These are phyloP conservation scores for Mergus octosetaceus DNA, from an alignment of 2,797 vertebrate genomes.

Conservation along the genomic window DNA sequence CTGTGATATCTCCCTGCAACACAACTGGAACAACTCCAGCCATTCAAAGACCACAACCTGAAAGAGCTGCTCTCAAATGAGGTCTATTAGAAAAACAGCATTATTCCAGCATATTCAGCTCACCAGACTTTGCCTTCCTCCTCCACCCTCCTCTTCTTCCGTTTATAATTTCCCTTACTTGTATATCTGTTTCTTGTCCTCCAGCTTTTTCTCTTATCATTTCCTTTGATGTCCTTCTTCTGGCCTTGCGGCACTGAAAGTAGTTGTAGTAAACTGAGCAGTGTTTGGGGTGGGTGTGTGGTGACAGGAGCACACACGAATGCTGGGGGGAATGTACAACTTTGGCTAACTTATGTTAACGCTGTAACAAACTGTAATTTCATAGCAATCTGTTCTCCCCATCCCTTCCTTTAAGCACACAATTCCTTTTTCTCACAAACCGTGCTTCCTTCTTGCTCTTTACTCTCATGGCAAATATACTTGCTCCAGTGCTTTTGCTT, in stretches of 20 bases:
- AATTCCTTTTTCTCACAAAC: neutral
- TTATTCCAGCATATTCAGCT: conserved; percentile 27
- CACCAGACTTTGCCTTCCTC: neutral
- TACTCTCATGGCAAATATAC: neutral
- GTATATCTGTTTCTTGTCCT: neutral
- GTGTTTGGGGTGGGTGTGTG: neutral
- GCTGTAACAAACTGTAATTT: neutral
- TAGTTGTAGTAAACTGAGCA: neutral
- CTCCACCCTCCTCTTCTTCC: conserved; percentile 6
- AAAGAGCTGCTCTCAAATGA: conserved; percentile 42
- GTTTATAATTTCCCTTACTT: conserved; percentile 38
- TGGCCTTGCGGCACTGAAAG: neutral
- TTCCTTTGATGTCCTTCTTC: neutral
- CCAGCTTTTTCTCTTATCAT: neutral
- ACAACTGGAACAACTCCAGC: conserved; percentile 49
- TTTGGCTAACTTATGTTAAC: neutral
- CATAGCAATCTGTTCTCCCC: neutral
- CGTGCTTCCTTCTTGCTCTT: neutral
- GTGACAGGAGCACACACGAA: accelerated
- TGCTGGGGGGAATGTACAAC: neutral
- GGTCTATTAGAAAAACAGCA: conserved; percentile 12
- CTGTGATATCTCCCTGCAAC: conserved; percentile 8
- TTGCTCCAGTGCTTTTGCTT: neutral
- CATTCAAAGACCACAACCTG: conserved; percentile 37
- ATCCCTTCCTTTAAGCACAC: neutral